phyloP scores from a whole-genome alignment of 1,140 invertebrate genomes.

The Drepana arcuata region DNA sequence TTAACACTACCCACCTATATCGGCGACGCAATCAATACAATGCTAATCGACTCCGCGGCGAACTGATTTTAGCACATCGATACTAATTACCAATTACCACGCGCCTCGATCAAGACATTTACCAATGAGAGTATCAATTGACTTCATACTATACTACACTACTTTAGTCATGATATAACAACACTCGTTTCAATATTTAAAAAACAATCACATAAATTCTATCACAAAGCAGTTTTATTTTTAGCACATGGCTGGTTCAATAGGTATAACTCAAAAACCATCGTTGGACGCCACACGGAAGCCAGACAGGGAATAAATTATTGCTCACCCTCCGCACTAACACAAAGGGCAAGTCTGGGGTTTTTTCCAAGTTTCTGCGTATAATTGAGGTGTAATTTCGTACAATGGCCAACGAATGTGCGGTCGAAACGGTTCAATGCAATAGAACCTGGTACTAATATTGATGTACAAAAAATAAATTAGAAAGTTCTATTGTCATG shows the following conservation, averaged over 20 bases:
- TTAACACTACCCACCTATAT: conserved; percentile 38
- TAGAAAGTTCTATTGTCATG: conserved; percentile 28
- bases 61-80: conserved; percentile 47
- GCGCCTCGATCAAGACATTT: conserved; percentile 19
- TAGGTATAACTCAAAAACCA: conserved; percentile 7
- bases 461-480: conserved; percentile 22
- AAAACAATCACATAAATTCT: too few species aligned
- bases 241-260: too few species aligned
- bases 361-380: conserved; percentile 23
- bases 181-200: too few species aligned
- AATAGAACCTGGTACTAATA: conserved; percentile 12
- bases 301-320: conserved; percentile 32
- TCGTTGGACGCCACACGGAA: conserved; percentile 29
- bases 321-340: conserved; percentile 22
- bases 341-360: conserved; percentile 22
- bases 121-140: too few species aligned
- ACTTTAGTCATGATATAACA: too few species aligned
- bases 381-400: conserved; percentile 42
- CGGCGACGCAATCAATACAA: conserved; percentile 38
- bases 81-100: conserved; percentile 50
- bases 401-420: conserved; percentile 26
- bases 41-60: conserved; percentile 36
- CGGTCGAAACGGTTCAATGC: conserved; percentile 18
- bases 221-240: too few species aligned
- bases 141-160: too few species aligned